phyloP scores from a whole-genome alignment of 2,797 vertebrate genomes.

The Sebastes vulpes region DNA sequence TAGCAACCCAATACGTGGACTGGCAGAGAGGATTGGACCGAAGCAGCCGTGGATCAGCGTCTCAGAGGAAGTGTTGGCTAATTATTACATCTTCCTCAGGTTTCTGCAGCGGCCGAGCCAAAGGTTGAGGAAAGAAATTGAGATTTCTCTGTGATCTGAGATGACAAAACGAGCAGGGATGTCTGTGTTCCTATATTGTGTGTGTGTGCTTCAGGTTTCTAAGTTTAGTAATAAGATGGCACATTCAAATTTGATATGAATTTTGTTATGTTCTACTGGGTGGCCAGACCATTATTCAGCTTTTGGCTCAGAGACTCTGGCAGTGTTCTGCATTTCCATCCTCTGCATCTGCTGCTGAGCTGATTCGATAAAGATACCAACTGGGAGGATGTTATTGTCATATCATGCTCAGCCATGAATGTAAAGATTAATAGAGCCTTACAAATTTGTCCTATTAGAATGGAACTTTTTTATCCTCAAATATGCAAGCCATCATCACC shows the following conservation, averaged over 20 bases:
- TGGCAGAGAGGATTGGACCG: conserved; percentile 3
- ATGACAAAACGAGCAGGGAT: not conserved
- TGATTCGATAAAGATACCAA: not conserved
- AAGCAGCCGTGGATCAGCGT: not conserved
- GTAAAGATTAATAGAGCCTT: not conserved
- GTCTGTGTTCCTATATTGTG: not conserved
- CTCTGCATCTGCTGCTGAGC: not conserved
- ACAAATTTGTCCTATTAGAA: not conserved
- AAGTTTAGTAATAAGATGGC: not conserved
- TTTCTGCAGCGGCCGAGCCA: not conserved
- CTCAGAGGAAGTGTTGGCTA: conserved; percentile 26
- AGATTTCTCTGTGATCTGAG: not conserved
- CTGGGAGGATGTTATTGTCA: not conserved
- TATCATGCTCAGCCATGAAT: not conserved
- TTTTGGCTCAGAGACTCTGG: not conserved
- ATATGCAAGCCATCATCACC: not conserved
- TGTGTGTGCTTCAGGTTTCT: not conserved
- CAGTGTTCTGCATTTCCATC: not conserved
- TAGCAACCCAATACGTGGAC: conserved; percentile 54
- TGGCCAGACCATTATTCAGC: not conserved
- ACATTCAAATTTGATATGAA: conserved; percentile 1
- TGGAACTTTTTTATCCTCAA: not conserved
- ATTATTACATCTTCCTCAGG: conserved; percentile 31
- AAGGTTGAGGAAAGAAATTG: conserved; percentile 11
- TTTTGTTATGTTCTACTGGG: not conserved